phyloP scores from a whole-genome alignment of 2,888 invertebrate species.

The Amphipoea oculea region DNA sequence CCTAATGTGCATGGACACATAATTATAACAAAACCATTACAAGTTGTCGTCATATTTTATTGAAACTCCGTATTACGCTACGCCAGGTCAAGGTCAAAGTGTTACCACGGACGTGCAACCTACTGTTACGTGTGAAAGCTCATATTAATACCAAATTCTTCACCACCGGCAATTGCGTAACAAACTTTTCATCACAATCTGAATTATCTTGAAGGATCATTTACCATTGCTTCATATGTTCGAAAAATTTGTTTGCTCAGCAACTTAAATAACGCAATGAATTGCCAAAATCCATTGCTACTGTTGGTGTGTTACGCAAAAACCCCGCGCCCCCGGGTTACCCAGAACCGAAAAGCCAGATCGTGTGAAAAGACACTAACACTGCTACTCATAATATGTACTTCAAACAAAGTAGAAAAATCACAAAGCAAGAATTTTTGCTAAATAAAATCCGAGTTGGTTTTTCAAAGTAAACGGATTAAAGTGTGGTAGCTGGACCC shows the following conservation, averaged over 20 bases:
- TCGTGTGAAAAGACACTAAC: neutral
- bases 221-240: no score
- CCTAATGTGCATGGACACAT: neutral
- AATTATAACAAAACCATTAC: neutral
- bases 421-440: slow-evolving; percentile 38
- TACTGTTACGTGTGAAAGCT: neutral
- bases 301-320: no score
- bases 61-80: neutral
- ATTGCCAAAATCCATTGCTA: no score
- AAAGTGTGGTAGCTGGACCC: slow-evolving; percentile 82
- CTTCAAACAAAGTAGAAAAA: slow-evolving; percentile 24
- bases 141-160: no score
- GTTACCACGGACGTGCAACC: neutral
- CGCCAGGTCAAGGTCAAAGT: neutral
- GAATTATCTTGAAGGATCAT: no score
- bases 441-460: slow-evolving; percentile 65
- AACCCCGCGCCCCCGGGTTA: no score
- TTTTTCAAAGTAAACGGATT: slow-evolving; percentile 83
- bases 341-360: no score
- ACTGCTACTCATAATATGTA: neutral
- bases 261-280: no score
- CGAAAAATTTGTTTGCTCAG: no score
- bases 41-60: neutral
- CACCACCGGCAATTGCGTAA: no score
- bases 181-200: no score